Percentiles rank a stretch among this genome's conserved stretches.
Evolutionary conservation across 2,888 invertebrate species (phyloP).

Genomic region (Camptogramma bilineatum): DNA sequence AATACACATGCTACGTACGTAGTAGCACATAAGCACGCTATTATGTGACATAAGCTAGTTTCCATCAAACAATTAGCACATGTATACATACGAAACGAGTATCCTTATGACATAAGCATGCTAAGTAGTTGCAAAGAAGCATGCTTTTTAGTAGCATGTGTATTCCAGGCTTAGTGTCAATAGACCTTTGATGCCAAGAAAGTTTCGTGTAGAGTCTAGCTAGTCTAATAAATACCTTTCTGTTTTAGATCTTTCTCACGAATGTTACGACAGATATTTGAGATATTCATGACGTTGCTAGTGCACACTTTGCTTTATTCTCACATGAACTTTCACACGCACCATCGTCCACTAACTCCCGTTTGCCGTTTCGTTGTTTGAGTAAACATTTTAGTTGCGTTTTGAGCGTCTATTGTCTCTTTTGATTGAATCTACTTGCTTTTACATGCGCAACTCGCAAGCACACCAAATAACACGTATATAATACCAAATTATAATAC

Average conservation of each 20-base stretch:
- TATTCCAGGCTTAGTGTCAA: too few species aligned
- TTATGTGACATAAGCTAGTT: too few species aligned
- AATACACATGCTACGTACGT: too few species aligned
- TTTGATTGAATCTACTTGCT: slow-evolving; percentile 31
- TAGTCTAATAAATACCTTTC: neutral
- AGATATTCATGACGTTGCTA: neutral
- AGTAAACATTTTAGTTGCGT: slow-evolving; percentile 47
- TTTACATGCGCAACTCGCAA: slow-evolving; percentile 24
- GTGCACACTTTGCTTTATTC: slow-evolving; percentile 33
- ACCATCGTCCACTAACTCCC: slow-evolving; percentile 47
- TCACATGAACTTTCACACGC: slow-evolving; percentile 56
- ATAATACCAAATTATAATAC: too few species aligned
- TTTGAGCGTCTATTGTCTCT: slow-evolving; percentile 35
- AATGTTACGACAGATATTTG: neutral
- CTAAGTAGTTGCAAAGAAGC: too few species aligned
- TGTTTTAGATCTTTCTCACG: neutral
- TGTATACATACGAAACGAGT: too few species aligned
- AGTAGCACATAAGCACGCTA: too few species aligned
- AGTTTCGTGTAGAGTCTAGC: neutral
- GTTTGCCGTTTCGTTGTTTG: slow-evolving; percentile 54
- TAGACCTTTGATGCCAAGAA: too few species aligned
- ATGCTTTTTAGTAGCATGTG: too few species aligned
- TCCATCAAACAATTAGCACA: too few species aligned
- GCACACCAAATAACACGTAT: too few species aligned
- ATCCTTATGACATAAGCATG: too few species aligned